Percentiles rank a stretch among this genome's conserved stretches.
Conservation (phyloP, 2,888 invertebrate species). For the Ornithoptera priamus region DNA sequence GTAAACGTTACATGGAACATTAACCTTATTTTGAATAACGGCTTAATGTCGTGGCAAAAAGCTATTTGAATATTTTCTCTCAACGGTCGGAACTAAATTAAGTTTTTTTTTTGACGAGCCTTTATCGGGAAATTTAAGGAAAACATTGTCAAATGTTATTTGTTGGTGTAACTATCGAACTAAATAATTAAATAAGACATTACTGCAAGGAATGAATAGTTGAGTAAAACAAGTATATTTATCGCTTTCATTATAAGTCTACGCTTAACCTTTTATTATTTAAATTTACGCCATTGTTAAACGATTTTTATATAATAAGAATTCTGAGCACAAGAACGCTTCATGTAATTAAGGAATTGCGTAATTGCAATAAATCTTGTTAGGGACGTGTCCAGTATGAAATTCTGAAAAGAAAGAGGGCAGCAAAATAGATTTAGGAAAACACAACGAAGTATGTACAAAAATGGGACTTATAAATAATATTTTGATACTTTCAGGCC, state of each 20-base stretch:
- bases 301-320: conserved; percentile 12
- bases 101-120: conserved; percentile 21
- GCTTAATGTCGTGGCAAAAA: conserved; percentile 29
- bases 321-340: conserved; percentile 20
- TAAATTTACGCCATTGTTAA: conserved; percentile 2
- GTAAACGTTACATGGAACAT: conserved; percentile 27
- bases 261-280: neutral
- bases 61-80: conserved; percentile 27
- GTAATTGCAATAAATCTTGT: conserved; percentile 22
- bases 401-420: conserved; percentile 3
- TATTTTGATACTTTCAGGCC: too few relatives aligned
- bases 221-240: neutral
- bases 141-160: neutral
- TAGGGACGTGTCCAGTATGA: conserved; percentile 19
- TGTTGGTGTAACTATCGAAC: neutral
- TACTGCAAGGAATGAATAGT: neutral
- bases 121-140: neutral
- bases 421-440: neutral
- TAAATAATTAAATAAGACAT: neutral
- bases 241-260: neutral
- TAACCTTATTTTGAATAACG: conserved; percentile 26
- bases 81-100: conserved; percentile 18
- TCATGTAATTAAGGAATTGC: conserved; percentile 22
- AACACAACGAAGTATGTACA: neutral
- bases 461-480: too few relatives aligned